Base-by-base conservation (phyloP, 2,888 invertebrate genomes). In the Ophion costatus region DNA sequence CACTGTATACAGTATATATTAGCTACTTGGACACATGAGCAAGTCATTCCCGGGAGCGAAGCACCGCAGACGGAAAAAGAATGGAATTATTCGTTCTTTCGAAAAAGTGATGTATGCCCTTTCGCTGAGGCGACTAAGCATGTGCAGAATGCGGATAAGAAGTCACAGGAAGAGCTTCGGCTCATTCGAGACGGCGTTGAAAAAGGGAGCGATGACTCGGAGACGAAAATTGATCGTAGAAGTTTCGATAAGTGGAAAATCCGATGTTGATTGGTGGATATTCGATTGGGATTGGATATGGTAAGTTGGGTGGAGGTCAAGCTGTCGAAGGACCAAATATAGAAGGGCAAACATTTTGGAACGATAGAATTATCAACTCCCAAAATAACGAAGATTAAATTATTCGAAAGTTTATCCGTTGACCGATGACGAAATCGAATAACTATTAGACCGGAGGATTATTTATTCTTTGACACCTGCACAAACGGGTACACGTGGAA, bases 81-180 rank as follows among this genome's bases (percentile, higher is more conserved):
- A 81, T 74, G 69, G 63, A 84, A 84, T 84, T 84, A 84, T 84
- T 84, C 77, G 82, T 78, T 51, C 69, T 64, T 75, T 17, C 45
- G 24, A 84, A 71, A 85, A 82, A 59, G 71, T 85, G 84, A 85
- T 66, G 69, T 82, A 79, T 79, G 70, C 59, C 66, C 67, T 57
- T 56, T 71, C 79, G 71, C 61, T 7, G 51, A 79, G 74, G 29
- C 64, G 56, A 42, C 45, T 51, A 70, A 45, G 67, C n/a, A 82
- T 77, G 71, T 38, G 75, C 9, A 70, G 76, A 70, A 71, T 79
- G 82, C 71, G 78, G 56, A 59, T 45, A 82, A 85, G 71, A 82
- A 82, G 38, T 61, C 22, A 20, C 71, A 42, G 76, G 56, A 77
- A 75, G 61, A 76, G 51, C 33, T 59, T 57, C 33, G 20, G 56